Conservation (phyloP, 2,113 vertebrate genomes). For the Gallinago media region DNA sequence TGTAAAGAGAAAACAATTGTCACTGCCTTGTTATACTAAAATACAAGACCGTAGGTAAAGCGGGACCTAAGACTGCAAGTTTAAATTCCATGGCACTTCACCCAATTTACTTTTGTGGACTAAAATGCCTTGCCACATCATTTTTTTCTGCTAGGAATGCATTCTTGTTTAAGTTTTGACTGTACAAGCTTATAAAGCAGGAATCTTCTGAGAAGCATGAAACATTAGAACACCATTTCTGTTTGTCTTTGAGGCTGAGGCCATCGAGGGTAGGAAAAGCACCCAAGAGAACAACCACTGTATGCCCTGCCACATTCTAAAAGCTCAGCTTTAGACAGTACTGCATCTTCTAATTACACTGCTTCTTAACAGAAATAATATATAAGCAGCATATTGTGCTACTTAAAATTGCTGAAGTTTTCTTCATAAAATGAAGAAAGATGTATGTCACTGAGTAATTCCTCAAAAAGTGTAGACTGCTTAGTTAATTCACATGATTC, state of each 20-base stretch:
- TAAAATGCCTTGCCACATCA: neutral
- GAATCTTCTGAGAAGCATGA: neutral
- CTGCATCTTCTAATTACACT: neutral
- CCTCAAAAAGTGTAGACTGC: neutral
- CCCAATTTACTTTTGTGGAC: neutral
- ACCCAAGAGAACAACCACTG: neutral
- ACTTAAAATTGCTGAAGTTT: neutral
- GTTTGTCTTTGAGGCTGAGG: neutral
- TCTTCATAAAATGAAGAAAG: neutral
- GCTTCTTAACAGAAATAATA: neutral
- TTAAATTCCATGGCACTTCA: neutral
- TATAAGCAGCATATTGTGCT: neutral
- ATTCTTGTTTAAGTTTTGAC: neutral
- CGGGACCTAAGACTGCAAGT: rapidly evolving
- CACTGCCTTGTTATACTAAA: neutral
- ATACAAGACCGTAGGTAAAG: neutral
- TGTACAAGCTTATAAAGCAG: neutral
- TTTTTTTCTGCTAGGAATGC: neutral
- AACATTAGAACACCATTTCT: neutral
- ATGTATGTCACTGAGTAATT: neutral
- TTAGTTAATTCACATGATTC: neutral
- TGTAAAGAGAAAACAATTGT: neutral
- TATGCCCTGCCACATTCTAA: neutral
- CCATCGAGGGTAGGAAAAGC: neutral
- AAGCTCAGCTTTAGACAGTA: neutral